Base-by-base conservation (phyloP, 1,140 invertebrate species). In the Dinoponera quadriceps region DNA sequence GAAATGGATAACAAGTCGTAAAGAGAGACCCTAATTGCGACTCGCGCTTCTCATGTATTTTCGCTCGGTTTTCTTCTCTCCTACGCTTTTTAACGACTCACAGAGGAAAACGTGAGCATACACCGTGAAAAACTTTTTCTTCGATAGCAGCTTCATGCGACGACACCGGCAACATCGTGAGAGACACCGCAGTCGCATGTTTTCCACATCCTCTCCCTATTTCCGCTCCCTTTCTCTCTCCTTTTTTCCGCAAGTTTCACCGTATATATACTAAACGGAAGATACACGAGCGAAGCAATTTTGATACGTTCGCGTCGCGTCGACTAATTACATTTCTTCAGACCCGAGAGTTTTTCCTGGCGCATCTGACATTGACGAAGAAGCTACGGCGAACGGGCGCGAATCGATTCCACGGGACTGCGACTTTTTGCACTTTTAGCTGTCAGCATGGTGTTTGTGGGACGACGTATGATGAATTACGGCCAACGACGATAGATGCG, bases 401-500 rank as follows among this genome's bases (percentile, higher is more conserved):
- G 75, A 68, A 78, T 80, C 75, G 51, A 80, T 80, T 78, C 44
- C 51, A 63, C 25, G 18, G 38, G 83, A 48, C 77, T 51, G 69
- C 48, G 38, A 62, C 72, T 49, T 65, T 62, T 83, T 84, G 83
- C 83, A 57, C n/a, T n/a, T n/a, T 84, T 83, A 72, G 20, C 60
- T 82, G 83, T 82, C 57, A 27, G 82, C 18, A 80, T n/a, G 33
- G 11, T 16, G 48, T 0, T 25, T 33, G 33, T 3, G 14, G 44
- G 49, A 59, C n/a, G 22, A 55, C 18, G 44, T 49, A 55, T 84
- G 66, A 82, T 82, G 59, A 84, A 82, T 84, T 63, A n/a, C 66
- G 51, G 25, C 9, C 49, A 51, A 84, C 29, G 55, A 84, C 72
- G 83, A 84, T 57, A 48, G 59, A 82, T 81, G 78, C n/a, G 29